Percentiles rank a stretch among this genome's conserved stretches.
Evolutionary conservation across 2,888 invertebrate species (phyloP).

Genomic region (Stenotaenia linearis): DNA sequence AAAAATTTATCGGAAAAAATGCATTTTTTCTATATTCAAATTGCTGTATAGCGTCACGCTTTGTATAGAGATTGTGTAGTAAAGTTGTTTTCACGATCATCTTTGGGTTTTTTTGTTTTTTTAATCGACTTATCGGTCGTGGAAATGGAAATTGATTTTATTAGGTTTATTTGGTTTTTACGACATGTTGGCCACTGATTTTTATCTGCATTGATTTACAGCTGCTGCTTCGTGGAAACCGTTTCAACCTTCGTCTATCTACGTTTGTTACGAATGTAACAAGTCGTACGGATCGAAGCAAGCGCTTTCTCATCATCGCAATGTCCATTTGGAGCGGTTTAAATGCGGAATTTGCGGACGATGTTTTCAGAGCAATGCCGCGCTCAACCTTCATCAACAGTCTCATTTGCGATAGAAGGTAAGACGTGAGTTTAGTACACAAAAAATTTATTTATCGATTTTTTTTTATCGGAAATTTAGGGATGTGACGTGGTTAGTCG

Average conservation of each 20-base stretch:
- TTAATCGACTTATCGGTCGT: neutral
- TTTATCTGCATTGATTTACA: conserved; percentile 1
- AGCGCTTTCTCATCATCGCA: conserved; percentile 5
- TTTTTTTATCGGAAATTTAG: no score
- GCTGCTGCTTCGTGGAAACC: neutral
- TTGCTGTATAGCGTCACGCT: no score
- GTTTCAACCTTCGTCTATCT: neutral
- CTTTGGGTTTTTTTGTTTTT: neutral
- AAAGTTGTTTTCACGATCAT: no score
- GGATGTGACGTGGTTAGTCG: no score
- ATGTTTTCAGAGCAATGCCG: neutral
- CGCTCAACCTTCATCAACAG: neutral
- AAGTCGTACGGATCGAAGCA: neutral
- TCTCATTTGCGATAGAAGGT: neutral
- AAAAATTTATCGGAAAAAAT: neutral
- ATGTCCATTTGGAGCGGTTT: conserved; percentile 3
- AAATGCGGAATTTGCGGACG: neutral
- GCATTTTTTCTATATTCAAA: no score
- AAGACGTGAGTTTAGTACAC: neutral
- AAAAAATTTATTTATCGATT: no score
- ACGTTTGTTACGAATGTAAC: neutral
- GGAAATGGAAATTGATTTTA: neutral
- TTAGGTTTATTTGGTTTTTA: neutral
- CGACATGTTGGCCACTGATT: neutral
- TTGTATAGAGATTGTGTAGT: no score